These are phyloP conservation scores for Polyergus mexicanus DNA, from an alignment of 1,140 invertebrate species.

Conservation along the genomic window DNA sequence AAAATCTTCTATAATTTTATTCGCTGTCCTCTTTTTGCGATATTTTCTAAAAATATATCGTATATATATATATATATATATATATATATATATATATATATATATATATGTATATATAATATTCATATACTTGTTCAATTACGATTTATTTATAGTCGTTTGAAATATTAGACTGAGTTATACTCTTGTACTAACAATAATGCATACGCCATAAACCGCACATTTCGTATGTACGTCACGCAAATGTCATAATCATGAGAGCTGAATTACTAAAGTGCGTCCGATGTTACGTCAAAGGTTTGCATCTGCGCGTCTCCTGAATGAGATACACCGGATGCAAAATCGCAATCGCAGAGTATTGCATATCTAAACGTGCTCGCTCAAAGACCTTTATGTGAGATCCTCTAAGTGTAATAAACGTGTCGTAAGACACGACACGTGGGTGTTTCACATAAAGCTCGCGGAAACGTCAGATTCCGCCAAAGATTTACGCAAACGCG, in stretches of 20 bases:
- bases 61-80: background rate
- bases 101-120: background rate
- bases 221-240: background rate
- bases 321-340: slow-evolving; percentile 14
- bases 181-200: background rate
- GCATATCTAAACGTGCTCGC: background rate
- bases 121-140: background rate
- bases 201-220: no score
- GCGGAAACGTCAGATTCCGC: background rate
- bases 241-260: slow-evolving; percentile 30
- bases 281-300: slow-evolving; percentile 28
- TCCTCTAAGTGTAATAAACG: slow-evolving; percentile 18
- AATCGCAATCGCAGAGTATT: background rate
- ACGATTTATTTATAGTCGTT: background rate
- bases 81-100: background rate
- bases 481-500: slow-evolving; percentile 30
- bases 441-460: background rate
- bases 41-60: background rate
- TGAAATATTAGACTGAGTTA: background rate
- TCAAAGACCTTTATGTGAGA: slow-evolving; percentile 12
- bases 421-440: background rate
- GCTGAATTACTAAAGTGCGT: slow-evolving; percentile 28
- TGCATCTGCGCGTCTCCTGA: background rate
- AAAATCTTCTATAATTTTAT: background rate
- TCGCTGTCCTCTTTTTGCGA: background rate